Evolutionary conservation across 1,140 invertebrate genomes (phyloP), one percentile per base, ranked within the genome.

Genomic region (Procambarus virginalis): DNA sequence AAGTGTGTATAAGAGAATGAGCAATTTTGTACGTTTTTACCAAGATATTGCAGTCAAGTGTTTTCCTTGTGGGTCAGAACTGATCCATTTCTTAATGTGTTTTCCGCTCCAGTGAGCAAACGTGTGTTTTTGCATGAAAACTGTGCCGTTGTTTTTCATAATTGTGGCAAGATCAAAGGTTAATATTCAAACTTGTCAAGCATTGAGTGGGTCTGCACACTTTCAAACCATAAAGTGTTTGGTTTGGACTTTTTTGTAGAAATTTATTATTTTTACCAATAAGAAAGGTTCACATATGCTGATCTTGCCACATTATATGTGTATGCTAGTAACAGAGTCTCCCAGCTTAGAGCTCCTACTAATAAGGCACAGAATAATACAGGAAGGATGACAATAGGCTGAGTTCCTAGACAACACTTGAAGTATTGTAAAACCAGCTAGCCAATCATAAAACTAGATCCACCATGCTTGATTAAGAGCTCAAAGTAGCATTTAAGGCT

Each of bases 1-100:
- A 86, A 78, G 55, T 86, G 85, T 86, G 85, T 86, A 86, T 79
- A 86, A 86, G 68, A 70, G 81, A 10, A 77, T 76, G 75, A 58
- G 70, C 70, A 89, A 83, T 60, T 73, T 89, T 89, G 79, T 89
- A 89, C 80, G 80, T 89, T 89, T 82, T 83, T 82, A 89, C 80
- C 80, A 73, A 82, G 55, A 85, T 77, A 58, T 85, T 89, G 86
- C 45, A 70, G 86, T 82, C 45, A 89, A 83, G 45, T 76, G 80
- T 89, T 83, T 76, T 83, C 12, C 48, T 73, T 73, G 34, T 84
- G 82, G 82, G 60, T 84, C 46, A 80, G 49, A 58, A 49, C 10
- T 22, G 82, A 70, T 70, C 46, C 82, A 68, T 70, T 49, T 84
- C 60, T 84, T 84, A 70, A 70, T 84, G 60, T 84, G 20, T 84